A percentile compares a stretch with the other conserved stretches of the same genome.
Evolutionary conservation across 1,140 invertebrate species (phyloP).

Genomic region (Drosophila kohkoa): DNA sequence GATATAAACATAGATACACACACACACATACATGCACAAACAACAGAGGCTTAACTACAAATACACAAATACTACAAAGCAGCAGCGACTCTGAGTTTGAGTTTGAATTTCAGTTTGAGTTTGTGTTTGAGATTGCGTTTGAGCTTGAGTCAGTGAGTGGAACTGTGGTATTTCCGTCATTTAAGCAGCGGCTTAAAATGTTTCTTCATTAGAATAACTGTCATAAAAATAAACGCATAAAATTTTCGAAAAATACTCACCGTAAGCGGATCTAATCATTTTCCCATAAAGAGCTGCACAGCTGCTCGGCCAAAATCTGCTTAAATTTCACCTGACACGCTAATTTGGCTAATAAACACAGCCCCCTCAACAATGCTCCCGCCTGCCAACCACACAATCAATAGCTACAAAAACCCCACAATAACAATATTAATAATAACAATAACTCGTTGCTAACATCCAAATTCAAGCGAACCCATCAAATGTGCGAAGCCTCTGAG

Average conservation of each 20-base stretch:
- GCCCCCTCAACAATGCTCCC: background rate
- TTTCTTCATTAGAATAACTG: conserved; percentile 83
- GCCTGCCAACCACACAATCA: too few relatives aligned
- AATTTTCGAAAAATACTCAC: conserved; percentile 53
- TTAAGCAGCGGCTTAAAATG: conserved; percentile 78
- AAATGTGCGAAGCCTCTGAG: conserved; percentile 32
- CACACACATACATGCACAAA: background rate
- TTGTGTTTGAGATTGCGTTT: background rate
- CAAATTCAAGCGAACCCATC: conserved; percentile 61
- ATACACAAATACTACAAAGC: conserved; percentile 29
- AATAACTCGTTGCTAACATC: conserved; percentile 49
- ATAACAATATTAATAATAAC: conserved; percentile 29
- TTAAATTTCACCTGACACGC: conserved; percentile 81
- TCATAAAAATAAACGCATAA: conserved; percentile 83
- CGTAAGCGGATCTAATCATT: conserved; percentile 82
- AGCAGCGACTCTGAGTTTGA: background rate
- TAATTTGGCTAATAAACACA: conserved; percentile 80
- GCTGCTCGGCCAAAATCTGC: conserved; percentile 75
- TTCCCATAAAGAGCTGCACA: conserved; percentile 75
- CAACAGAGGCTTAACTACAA: conserved; percentile 29
- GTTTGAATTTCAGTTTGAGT: background rate
- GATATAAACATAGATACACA: conserved; percentile 20
- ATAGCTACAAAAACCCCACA: background rate
- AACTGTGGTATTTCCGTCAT: conserved; percentile 74
- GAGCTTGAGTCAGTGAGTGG: conserved; percentile 17